A percentile compares a stretch with the other conserved stretches of the same genome.
Evolutionary conservation across 2,113 vertebrate genomes (phyloP).

Genomic region (Poeciliopsis occidentalis): DNA sequence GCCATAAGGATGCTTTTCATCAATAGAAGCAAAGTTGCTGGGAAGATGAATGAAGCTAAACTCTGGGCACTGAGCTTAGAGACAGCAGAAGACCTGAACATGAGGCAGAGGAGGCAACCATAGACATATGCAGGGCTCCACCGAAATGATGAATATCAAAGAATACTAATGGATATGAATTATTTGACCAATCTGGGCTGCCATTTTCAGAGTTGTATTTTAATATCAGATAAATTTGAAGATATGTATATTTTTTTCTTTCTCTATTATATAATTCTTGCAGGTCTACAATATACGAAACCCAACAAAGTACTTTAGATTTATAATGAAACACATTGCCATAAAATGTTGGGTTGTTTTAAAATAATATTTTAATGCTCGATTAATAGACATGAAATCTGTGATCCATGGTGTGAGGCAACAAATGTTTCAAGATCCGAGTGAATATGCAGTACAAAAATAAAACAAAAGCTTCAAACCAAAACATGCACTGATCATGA

Average conservation of each 20-base stretch:
- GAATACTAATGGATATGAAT: no score
- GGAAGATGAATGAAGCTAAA: neutral
- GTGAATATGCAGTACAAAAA: neutral
- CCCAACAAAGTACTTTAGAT: no score
- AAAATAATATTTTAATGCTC: neutral
- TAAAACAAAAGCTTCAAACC: neutral
- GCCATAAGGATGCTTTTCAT: neutral
- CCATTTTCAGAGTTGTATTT: no score
- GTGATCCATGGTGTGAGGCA: neutral
- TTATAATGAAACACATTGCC: no score
- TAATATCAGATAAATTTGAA: no score
- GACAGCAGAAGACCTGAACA: no score
- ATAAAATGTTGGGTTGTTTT: neutral
- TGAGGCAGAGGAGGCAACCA: no score
- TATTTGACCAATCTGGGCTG: neutral
- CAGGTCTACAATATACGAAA: no score
- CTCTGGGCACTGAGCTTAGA: neutral
- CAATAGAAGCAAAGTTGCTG: no score
- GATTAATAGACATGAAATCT: neutral
- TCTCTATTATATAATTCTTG: neutral
- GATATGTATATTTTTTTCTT: neutral
- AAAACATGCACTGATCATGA: neutral
- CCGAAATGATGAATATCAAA: no score
- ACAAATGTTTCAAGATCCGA: neutral
- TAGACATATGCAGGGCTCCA: no score